phyloP scores from a whole-genome alignment of 2,797 vertebrate genomes.

The Hemitrygon akajei region DNA sequence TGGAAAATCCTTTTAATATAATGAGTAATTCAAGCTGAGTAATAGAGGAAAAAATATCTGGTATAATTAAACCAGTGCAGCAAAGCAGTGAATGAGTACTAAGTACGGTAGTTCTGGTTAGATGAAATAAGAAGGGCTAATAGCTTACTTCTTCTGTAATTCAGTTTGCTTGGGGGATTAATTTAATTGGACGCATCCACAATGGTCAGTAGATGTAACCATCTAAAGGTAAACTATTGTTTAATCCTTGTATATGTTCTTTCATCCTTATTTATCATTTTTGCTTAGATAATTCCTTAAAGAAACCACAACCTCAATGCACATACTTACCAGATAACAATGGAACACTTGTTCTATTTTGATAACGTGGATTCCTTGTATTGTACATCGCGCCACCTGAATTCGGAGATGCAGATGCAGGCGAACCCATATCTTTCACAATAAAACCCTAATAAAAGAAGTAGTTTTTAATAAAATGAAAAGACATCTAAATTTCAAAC shows the following conservation, averaged over 20 bases:
- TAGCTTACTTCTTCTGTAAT: not conserved
- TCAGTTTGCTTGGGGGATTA: not conserved
- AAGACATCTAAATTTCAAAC: not conserved
- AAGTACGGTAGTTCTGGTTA: not conserved
- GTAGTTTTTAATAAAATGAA: slow-evolving; percentile 23
- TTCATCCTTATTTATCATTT: not conserved
- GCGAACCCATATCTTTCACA: slow-evolving; percentile 51
- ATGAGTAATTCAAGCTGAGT: not conserved
- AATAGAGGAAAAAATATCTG: not conserved
- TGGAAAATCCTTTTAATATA: not conserved
- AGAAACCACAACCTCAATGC: not conserved
- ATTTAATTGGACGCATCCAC: not conserved
- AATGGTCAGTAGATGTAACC: not conserved
- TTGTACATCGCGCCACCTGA: slow-evolving; percentile 59
- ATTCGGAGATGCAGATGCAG: slow-evolving; percentile 59
- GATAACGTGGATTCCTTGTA: slow-evolving; percentile 61
- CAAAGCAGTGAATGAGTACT: not conserved
- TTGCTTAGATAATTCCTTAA: not conserved
- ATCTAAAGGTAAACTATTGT: not conserved
- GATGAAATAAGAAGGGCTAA: not conserved
- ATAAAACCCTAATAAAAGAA: slow-evolving; percentile 60
- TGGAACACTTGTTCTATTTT: slow-evolving; percentile 59
- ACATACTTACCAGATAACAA: slow-evolving; percentile 62
- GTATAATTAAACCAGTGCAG: not conserved
- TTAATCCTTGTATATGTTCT: not conserved